Conservation (phyloP, 2,888 invertebrate genomes). For the Pomacea canaliculata region DNA sequence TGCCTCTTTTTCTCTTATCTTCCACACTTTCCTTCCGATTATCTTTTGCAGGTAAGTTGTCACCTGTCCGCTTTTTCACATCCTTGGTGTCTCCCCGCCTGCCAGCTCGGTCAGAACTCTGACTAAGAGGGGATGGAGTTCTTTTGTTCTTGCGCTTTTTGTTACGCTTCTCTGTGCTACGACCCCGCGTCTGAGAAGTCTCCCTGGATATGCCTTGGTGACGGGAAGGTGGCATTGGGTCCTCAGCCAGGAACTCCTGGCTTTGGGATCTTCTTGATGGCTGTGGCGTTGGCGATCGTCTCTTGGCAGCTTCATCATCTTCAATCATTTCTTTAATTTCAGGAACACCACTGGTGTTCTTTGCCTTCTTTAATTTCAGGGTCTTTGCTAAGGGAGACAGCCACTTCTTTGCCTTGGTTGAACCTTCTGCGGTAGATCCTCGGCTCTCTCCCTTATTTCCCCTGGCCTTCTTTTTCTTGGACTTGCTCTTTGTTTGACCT, state of each 20-base stretch:
- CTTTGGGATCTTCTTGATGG: background rate
- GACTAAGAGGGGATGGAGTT: constrained; percentile 26
- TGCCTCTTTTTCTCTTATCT: background rate
- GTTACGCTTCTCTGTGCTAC: constrained; percentile 22
- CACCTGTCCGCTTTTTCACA: constrained; percentile 3
- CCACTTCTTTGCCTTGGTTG: constrained; percentile 30
- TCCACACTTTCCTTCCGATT: constrained; percentile 16
- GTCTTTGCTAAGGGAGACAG: constrained; percentile 34
- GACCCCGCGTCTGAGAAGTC: background rate
- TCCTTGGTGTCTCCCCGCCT: constrained; percentile 18
- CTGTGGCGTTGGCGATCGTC: constrained; percentile 18
- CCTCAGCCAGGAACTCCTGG: constrained; percentile 12
- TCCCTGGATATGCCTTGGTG: background rate
- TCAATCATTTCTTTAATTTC: constrained; percentile 24
- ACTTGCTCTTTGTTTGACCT: constrained; percentile 30
- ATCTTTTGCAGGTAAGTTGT: constrained; percentile 17
- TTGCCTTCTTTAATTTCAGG: constrained; percentile 28
- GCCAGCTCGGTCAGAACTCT: constrained; percentile 13
- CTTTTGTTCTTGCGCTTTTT: constrained; percentile 34
- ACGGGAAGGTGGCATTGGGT: constrained; percentile 5
- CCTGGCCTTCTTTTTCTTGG: constrained; percentile 22
- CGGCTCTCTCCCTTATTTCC: constrained; percentile 2
- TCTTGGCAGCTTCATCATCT: constrained; percentile 24
- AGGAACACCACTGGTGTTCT: background rate
- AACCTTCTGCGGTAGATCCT: background rate